Conservation (phyloP, 1,140 invertebrate genomes). For the Drosophila simulans region DNA sequence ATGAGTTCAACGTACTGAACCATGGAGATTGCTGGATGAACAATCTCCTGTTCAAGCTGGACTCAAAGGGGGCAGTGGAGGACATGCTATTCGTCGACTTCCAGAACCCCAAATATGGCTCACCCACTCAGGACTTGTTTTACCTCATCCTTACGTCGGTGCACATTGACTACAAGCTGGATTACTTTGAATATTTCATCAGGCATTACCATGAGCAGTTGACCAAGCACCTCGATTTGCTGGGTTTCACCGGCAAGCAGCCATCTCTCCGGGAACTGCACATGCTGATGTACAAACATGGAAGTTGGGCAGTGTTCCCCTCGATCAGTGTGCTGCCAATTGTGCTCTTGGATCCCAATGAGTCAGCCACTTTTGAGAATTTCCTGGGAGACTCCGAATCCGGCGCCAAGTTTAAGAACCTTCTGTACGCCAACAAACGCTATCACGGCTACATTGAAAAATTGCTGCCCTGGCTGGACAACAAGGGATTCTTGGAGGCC, state of each 20-base stretch:
- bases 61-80: conserved; percentile 67
- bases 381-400: conserved; percentile 42
- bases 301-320: conserved; percentile 42
- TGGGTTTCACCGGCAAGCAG: conserved; percentile 51
- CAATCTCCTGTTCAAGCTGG: conserved; percentile 87
- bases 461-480: conserved; percentile 75
- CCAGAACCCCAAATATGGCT: conserved; percentile 64
- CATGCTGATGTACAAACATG: conserved; percentile 57
- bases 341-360: conserved; percentile 63
- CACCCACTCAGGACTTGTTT: conserved; percentile 58
- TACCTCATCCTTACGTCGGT: conserved; percentile 72
- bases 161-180: conserved; percentile 63
- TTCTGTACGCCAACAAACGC: conserved; percentile 55
- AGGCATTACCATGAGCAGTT: conserved; percentile 70
- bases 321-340: conserved; percentile 54
- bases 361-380: conserved; percentile 64
- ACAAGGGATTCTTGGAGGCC: conserved; percentile 60
- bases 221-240: conserved; percentile 54
- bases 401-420: conserved; percentile 48
- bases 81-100: conserved; percentile 75
- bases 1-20: conserved; percentile 87
- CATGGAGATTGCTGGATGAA: conserved; percentile 90
- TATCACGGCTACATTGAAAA: conserved; percentile 51
- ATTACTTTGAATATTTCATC: conserved; percentile 68
- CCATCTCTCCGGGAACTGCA: conserved; percentile 62